Conservation (phyloP, 1,140 invertebrate species). For the Littorina saxatilis region DNA sequence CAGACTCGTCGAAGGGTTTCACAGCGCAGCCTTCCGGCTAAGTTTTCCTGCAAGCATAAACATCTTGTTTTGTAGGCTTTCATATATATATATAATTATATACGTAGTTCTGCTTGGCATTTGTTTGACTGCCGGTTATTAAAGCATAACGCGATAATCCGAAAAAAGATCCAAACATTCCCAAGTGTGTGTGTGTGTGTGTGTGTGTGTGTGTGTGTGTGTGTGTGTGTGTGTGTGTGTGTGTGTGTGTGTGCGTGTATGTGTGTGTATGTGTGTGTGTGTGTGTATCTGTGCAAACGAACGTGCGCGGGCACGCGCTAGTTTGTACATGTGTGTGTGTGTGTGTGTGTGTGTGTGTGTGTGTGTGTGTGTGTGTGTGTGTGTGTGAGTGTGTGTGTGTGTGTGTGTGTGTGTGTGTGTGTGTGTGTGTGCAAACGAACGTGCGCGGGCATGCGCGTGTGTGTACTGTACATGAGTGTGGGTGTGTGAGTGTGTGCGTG, state of each 20-base stretch:
- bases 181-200: neutral
- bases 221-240: constrained; percentile 4
- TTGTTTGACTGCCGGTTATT: no score
- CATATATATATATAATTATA: no score
- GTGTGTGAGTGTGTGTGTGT: neutral
- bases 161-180: no score
- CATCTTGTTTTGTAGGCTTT: no score
- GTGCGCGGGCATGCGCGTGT: neutral
- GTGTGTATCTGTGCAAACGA: neutral
- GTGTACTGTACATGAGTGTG: neutral
- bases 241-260: constrained; percentile 9
- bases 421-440: neutral
- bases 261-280: neutral
- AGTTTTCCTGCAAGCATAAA: no score
- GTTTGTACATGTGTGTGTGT: neutral
- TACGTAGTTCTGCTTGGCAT: no score
- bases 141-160: no score
- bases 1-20: no score
- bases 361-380: constrained; percentile 18
- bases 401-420: constrained; percentile 21
- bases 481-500: neutral
- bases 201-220: neutral
- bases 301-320: no score
- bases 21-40: no score
- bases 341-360: constrained; percentile 18